Evolutionary conservation across 2,113 vertebrate genomes (phyloP), one percentile per base, ranked within the genome.

Genomic region (Mixornis gularis): DNA sequence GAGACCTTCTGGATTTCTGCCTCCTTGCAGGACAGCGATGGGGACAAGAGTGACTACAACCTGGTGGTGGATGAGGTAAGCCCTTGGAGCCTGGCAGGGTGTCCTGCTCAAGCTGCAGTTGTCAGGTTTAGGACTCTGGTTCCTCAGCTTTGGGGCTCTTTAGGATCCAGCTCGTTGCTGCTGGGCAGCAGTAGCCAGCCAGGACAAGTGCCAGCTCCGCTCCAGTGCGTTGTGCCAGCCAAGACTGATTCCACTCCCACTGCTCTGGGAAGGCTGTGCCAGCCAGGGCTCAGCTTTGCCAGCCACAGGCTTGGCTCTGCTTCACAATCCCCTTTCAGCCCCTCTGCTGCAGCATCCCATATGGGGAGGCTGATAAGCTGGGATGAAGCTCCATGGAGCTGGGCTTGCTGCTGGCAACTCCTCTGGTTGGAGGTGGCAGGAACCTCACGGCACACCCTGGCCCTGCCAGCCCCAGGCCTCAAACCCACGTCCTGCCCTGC

Each of bases 1-100:
- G 58, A 87, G n/a, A 43, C 48, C 38, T 24, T 34, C 53, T 64
- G 73, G 38, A 3, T 52, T 44, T 65, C 16, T 40, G 13, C 14
- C 7, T 1, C 5, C 18, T 63, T 24, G 20, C 93, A 98, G 98
- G 97, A 98, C 3, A 98, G 97, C 0, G 97, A 98, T 1, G 97
- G 94, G 30, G 97, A 98, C 69, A 97, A 95, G 85, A 98, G 97
- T 0, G 97, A 98, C 25, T 96, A 90, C 91, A 98, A 97, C 91
- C 93, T 98, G 22, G 97, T 98, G 41, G 98, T 98, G 94, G 98
- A 98, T 5, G 97, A 98, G 97, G 98, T 98, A 40, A 92, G 96
- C 64, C 34, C 46, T 10, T 26, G n/a, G 17, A 78, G 55, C 64
- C 78, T 59, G 21, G 30, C n/a, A 5, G 18, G 51, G 38, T 3